These are phyloP conservation scores for Diprion similis DNA, from an alignment of 1,140 invertebrate genomes.

Conservation along the genomic window DNA sequence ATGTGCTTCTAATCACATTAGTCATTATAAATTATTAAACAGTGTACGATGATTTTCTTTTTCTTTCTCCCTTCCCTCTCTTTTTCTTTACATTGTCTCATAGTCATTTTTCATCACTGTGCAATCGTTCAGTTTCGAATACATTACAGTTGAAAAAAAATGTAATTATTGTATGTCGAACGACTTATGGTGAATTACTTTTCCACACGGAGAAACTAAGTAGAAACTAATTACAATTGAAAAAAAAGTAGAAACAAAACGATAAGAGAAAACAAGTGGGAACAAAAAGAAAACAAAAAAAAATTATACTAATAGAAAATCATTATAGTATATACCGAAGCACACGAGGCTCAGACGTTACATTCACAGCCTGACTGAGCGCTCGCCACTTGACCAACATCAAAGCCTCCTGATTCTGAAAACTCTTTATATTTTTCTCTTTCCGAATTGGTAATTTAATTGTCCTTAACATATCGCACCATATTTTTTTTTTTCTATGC, in stretches of 20 bases:
- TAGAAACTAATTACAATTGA: conserved; percentile 15
- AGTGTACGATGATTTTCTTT: conserved; percentile 36
- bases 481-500: conserved; percentile 1
- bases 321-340: conserved; percentile 24
- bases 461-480: conserved; percentile 11
- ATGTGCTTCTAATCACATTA: conserved; percentile 54
- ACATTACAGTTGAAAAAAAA: background rate
- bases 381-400: conserved; percentile 31
- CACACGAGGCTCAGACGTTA: conserved; percentile 56
- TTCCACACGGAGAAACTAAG: no score
- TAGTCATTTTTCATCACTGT: conserved; percentile 39
- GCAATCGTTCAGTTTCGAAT: background rate
- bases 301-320: conserved; percentile 17
- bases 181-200: no score
- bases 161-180: no score
- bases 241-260: conserved; percentile 21
- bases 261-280: conserved; percentile 23
- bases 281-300: conserved; percentile 37
- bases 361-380: conserved; percentile 63
- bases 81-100: conserved; percentile 46
- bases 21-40: conserved; percentile 56
- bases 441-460: conserved; percentile 6
- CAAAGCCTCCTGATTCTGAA: conserved; percentile 7
- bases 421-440: background rate
- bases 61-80: conserved; percentile 10